A percentile compares a stretch with the other conserved stretches of the same genome.
Evolutionary conservation across 2,888 invertebrate species (phyloP).

Genomic region (Clitarchus hookeri): DNA sequence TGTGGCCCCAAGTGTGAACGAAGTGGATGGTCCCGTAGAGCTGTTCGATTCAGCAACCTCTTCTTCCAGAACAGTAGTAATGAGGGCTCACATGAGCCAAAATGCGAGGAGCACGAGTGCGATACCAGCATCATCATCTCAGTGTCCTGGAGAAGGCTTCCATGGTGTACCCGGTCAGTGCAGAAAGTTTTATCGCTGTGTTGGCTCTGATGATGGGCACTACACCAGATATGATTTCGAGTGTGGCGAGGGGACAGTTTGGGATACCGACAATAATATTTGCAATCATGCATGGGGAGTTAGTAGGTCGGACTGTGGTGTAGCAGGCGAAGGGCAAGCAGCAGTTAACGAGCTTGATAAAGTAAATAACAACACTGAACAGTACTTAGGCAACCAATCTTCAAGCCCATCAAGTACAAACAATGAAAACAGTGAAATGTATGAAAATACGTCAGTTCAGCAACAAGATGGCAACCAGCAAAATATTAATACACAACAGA

Average conservation of each 20-base stretch:
- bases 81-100: too few species aligned
- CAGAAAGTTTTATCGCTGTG: slow-evolving; percentile 70
- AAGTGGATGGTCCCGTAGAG: background rate
- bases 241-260: slow-evolving; percentile 77
- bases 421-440: background rate
- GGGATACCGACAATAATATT: slow-evolving; percentile 69
- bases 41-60: too few species aligned
- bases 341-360: background rate
- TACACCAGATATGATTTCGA: slow-evolving; percentile 70
- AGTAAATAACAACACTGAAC: background rate
- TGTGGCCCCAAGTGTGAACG: background rate
- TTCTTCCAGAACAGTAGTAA: too few species aligned
- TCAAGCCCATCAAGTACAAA: background rate
- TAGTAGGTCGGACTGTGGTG: slow-evolving; percentile 42
- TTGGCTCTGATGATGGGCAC: slow-evolving; percentile 62
- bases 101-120: background rate
- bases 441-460: background rate
- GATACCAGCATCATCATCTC: slow-evolving; percentile 22
- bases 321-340: slow-evolving; percentile 39
- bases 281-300: slow-evolving; percentile 75
- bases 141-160: slow-evolving; percentile 65
- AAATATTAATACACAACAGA: background rate
- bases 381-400: background rate
- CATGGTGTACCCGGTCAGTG: slow-evolving; percentile 65
- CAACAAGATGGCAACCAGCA: background rate